A percentile compares a stretch with the other conserved stretches of the same genome.
phyloP scores from a whole-genome alignment of 2,113 vertebrate genomes.

The Tachysurus fulvidraco region DNA sequence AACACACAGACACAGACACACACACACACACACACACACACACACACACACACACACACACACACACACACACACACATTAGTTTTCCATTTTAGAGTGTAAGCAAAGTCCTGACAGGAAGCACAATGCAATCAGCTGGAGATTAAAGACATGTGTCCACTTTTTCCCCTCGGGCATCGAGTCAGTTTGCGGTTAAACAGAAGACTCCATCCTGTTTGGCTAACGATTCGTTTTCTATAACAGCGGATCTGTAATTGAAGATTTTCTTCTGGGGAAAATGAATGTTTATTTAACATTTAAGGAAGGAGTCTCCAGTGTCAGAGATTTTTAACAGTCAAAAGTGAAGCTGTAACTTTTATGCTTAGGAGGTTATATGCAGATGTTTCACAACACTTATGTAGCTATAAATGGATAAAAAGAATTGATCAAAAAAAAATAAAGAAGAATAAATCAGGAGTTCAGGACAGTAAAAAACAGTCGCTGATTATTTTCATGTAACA shows the following conservation, averaged over 20 bases:
- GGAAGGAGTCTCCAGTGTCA: neutral
- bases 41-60: neutral
- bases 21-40: slow-evolving; percentile 23
- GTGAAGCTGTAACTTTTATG: too few relatives aligned
- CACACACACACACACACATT: neutral
- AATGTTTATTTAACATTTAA: neutral
- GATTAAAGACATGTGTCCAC: neutral
- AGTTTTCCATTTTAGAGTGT: neutral
- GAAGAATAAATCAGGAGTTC: neutral
- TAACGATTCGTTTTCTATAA: neutral
- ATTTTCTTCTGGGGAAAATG: too few relatives aligned
- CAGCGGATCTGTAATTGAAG: neutral
- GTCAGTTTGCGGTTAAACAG: neutral
- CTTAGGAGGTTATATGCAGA: neutral
- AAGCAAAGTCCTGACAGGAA: neutral
- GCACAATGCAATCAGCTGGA: neutral
- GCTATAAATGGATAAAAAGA: neutral
- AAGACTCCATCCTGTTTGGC: neutral
- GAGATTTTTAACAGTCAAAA: neutral
- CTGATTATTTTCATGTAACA: neutral
- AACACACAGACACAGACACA: neutral
- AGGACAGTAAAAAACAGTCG: neutral
- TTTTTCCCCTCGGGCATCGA: neutral
- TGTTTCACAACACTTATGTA: neutral
- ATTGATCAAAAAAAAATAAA: neutral